Evolutionary conservation across 2,888 invertebrate species (phyloP), one percentile per base, ranked within the genome.

Genomic region (Acronicta alni): DNA sequence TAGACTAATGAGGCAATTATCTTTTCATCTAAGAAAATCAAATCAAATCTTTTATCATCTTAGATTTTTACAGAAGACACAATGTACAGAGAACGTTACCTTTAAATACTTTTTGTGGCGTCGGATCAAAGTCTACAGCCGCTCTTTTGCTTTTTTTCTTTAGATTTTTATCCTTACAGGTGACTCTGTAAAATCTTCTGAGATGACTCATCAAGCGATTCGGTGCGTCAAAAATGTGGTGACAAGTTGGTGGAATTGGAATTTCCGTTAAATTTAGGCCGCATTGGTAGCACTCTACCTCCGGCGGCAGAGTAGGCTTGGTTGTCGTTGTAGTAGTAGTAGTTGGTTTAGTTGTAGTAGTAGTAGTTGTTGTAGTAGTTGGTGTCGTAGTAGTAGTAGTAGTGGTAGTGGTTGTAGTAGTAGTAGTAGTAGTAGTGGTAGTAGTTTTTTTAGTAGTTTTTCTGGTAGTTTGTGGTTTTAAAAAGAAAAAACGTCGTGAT

Each of bases 211-310:
- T 37, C 0, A 0, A 6, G 7, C 45, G 38, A 5, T 60, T 26
- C 0, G 8, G 3, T 1, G 1, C 6, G 2, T 49, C 20, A 42
- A 84, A 82, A 1, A 70, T 3, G 3, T 74, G 58, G 43, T 75
- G 43, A 35, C 88, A 88, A 6, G 30, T 16, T 2, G 58, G 52
- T 16, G 15, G 20, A 9, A 73, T 30, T 7, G 75, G 75, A 5
- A 83, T 64, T 1, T 63, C 71, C 0, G 45, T n/a, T 0, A 49
- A 8, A 7, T 79, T 49, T 15, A 83, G 44, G 0, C 87, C 88
- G 49, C 88, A 88, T 12, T 62, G 49, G 41, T 75, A 86, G 55
- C 88, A 87, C 15, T 49, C 70, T 7, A 17, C 23, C 0, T n/a
- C 32, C 9, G 46, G 17, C 26, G 43, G 35, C 45, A 16, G 10